Percentiles rank a stretch among this genome's conserved stretches.
These are phyloP conservation scores for Andrena trimmerana DNA, from an alignment of 2,888 invertebrate species.

Conservation along the genomic window DNA sequence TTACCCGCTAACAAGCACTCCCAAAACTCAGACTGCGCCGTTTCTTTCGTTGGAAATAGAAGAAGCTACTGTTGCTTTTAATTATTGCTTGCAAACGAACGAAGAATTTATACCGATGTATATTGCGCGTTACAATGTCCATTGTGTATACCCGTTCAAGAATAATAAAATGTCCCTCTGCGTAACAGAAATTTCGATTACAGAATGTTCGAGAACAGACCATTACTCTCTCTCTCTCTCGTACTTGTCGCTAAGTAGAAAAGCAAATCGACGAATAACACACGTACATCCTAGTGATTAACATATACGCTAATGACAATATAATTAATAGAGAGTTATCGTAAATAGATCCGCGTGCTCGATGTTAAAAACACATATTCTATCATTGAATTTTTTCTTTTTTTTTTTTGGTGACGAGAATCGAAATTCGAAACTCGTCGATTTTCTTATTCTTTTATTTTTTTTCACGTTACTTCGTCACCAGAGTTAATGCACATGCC, in stretches of 20 bases:
- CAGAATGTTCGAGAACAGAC: not conserved
- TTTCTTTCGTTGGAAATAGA: not conserved
- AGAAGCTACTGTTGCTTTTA: not conserved
- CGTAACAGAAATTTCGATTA: not conserved
- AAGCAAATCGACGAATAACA: constrained; percentile 29
- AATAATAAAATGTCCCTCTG: not conserved
- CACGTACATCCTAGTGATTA: constrained; percentile 32
- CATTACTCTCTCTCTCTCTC: no score
- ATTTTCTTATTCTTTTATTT: constrained; percentile 24
- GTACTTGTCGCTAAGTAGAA: constrained; percentile 18
- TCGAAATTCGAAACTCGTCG: constrained; percentile 6
- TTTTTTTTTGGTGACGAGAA: constrained; percentile 58
- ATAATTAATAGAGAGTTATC: constrained; percentile 16
- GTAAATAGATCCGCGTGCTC: constrained; percentile 28
- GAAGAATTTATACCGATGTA: not conserved
- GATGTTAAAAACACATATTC: constrained; percentile 37
- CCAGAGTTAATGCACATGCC: constrained; percentile 1
- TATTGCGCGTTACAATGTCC: not conserved
- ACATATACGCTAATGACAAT: constrained; percentile 30
- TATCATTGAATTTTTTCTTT: constrained; percentile 21
- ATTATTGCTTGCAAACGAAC: not conserved
- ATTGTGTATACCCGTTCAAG: not conserved
- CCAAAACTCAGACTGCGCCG: not conserved
- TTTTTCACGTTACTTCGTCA: not conserved
- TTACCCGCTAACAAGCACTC: constrained; percentile 56